Evolutionary conservation across 1,140 invertebrate species (phyloP).

Genomic region (Ostrea denselamellosa): DNA sequence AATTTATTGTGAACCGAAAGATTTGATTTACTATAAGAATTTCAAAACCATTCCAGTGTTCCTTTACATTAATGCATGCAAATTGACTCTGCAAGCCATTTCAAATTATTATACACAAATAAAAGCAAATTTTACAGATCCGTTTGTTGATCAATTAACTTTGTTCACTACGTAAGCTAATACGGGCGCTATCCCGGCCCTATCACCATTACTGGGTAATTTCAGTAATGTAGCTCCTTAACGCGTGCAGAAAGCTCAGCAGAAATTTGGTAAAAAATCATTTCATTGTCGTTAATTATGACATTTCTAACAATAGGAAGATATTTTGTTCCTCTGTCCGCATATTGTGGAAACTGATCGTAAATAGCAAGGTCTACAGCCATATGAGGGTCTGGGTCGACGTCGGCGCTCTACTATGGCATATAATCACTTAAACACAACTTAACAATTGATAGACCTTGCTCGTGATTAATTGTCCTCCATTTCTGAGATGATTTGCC

Average conservation of each 20-base stretch:
- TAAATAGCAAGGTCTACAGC: neutral
- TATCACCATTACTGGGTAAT: neutral
- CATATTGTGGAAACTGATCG: neutral
- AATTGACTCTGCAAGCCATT: neutral
- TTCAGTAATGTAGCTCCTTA: neutral
- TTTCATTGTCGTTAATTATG: constrained; percentile 27
- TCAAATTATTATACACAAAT: neutral
- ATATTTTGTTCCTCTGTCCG: neutral
- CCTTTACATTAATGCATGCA: neutral
- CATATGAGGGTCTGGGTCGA: neutral
- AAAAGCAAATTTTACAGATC: neutral
- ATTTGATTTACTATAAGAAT: neutral
- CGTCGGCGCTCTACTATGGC: neutral
- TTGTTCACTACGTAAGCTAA: neutral
- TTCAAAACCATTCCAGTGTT: neutral
- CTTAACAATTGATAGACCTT: constrained; percentile 8
- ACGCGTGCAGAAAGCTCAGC: neutral
- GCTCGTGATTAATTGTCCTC: constrained; percentile 17
- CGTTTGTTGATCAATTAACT: neutral
- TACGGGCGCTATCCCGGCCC: neutral
- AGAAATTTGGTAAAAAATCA: neutral
- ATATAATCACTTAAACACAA: constrained; percentile 4
- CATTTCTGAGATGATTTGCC: neutral
- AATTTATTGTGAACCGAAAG: neutral
- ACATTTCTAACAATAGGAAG: constrained; percentile 13